Evolutionary conservation across 2,888 invertebrate species (phyloP), one percentile per base, ranked within the genome.

Genomic region (Nysson spinosus): DNA sequence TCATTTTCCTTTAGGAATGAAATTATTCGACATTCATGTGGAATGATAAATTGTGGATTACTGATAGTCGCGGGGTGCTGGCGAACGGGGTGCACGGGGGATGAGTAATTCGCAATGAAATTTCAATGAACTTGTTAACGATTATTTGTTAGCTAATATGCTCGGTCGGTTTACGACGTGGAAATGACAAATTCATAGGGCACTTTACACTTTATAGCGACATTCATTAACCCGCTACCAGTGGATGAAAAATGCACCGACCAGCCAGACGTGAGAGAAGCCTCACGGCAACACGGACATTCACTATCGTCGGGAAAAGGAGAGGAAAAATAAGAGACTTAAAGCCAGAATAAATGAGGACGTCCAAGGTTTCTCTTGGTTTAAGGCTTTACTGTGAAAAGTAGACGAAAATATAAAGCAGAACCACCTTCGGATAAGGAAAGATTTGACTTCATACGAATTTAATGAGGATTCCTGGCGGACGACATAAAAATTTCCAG

Each of bases 141-240:
- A 9, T 28, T 28, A n/a, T 9, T 9, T n/a, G 9, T 28, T 28
- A 6, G 5, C 9, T 28, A 28, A 28, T 28, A 28, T n/a, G 9
- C 4, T 11, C 2, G 30, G 30, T n/a, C n/a, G 34, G 14, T 14
- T 34, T 34, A 34, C 14, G 14, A 34, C 6, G 6, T 14, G 12
- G 37, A n/a, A 12, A 43, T 58, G 55, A 60, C 67, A 56, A 68
- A 68, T 51, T 68, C 51, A 32, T 24, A 19, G 19, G n/a, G 37
- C 55, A 47, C 32, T 68, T 60, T 60, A 37, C 35, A 47, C 55
- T 67, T 67, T 51, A 51, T 35, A 19, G 51, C 28, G 56, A 37
- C 55, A 34, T 60, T 60, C 55, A 47, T 60, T 67, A 67, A 67
- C 42, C 37, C 26, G 34, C 6, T 5, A 20, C 30, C 19, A 28